phyloP scores from a whole-genome alignment of 2,888 invertebrate genomes.

The Thyatira batis region DNA sequence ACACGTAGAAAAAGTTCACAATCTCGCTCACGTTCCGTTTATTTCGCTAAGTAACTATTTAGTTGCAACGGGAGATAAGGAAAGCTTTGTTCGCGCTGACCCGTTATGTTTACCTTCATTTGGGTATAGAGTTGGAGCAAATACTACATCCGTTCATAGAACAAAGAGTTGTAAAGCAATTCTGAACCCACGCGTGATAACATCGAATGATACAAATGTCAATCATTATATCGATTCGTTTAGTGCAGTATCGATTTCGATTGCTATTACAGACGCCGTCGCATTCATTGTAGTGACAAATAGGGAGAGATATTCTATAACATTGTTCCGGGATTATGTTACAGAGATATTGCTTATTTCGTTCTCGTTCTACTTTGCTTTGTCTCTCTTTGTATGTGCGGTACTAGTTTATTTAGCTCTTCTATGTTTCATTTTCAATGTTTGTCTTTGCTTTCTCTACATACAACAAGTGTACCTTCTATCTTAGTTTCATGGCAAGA shows the following conservation, averaged over 20 bases:
- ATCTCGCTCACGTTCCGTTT: conserved; percentile 57
- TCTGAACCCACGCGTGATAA: conserved; percentile 10
- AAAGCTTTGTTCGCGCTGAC: conserved; percentile 53
- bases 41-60: conserved; percentile 61
- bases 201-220: conserved; percentile 23
- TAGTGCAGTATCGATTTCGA: neutral
- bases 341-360: neutral
- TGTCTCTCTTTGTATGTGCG: neutral
- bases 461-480: neutral
- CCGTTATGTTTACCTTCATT: conserved; percentile 63
- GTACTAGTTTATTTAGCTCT: neutral
- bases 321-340: conserved; percentile 3
- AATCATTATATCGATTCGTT: conserved; percentile 20
- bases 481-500: neutral
- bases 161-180: conserved; percentile 15
- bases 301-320: conserved; percentile 3
- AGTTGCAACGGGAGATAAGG: conserved; percentile 63
- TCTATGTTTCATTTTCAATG: neutral
- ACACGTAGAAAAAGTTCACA: conserved; percentile 42
- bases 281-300: conserved; percentile 18
- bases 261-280: conserved; percentile 15
- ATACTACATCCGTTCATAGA: conserved; percentile 9
- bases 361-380: neutral
- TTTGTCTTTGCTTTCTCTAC: conserved; percentile 2
- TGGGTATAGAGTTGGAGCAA: conserved; percentile 24